Base-by-base conservation (phyloP, 2,888 invertebrate species). In the Uropetala carovei region DNA sequence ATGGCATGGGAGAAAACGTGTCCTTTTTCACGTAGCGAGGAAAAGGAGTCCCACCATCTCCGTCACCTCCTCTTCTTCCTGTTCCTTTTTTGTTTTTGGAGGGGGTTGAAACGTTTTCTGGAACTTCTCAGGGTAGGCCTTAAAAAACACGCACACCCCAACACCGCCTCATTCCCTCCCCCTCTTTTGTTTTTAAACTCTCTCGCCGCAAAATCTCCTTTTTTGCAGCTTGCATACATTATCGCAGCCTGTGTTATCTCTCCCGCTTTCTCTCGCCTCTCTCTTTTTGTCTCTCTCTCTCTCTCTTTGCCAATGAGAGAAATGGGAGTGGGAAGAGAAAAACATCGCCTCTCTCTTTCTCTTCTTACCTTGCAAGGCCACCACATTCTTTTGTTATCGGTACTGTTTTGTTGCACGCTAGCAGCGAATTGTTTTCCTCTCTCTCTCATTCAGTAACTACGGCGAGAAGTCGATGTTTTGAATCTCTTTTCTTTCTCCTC, bases 201-300 rank as follows among this genome's bases (percentile, higher is more conserved):
- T 43, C n/a, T 57, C 8, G 5, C 56, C 7, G n/a, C n/a, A n/a
- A n/a, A n/a, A 43, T 82, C 22, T 2, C 7, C 27, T 27, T 27
- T 86, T 60, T 86, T 30, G 59, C 27, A 60, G 22, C 30, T 59
- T 86, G 86, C 86, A 89, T 89, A 43, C 64, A 22, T 89, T 56
- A n/a, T 89, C 60, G 11, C 64, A 13, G 30, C 43, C n/a, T 43
- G 43, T 10, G 43, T 60, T 27, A 64, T 64, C 64, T 83, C 83
- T 56, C 56, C 3, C 56, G 43, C 13, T 18, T 14, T 8, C 83
- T 57, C 83, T n/a, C 14, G 13, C 43, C 0, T 18, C 56, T 18
- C 30, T 43, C 18, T 43, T 9, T n/a, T 56, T 43, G 16, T n/a
- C 5, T 13, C 43, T 9, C 83, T 85, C 56, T 27, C 8, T 22